Evolutionary conservation across 2,113 vertebrate species (phyloP), one percentile per base, ranked within the genome.

Genomic region (Upupa epops): DNA sequence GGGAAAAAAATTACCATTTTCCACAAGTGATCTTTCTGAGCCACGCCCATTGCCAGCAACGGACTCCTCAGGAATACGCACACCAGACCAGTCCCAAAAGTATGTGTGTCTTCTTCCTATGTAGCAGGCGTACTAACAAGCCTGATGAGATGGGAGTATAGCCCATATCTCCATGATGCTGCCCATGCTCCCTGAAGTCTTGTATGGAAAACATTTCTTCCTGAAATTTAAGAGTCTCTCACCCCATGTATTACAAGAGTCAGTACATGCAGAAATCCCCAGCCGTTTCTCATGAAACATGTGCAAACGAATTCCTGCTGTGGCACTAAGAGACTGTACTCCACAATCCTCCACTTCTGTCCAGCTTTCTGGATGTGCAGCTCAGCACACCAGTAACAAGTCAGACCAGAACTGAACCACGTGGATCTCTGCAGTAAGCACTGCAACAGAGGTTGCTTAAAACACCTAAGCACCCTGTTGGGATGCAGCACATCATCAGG

Each of bases 31-130:
- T 88, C 81, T 58, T 76, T 92, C 76, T 26, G 48, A 92, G 55
- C 87, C 72, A 28, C 52, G 34, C 83, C 96, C 80, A 7, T 94
- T 91, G 96, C 96, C 96, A 95, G 96, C 96, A 96, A 96, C 6
- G 56, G 95, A 91, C 71, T 91, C 55, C 63, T 91, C 69, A 75
- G 73, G 85, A 92, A 68, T 34, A 75, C 83, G 76, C 83, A 87
- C 48, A 83, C 42, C 79, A 60, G 83, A 52, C 60, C 72, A 86
- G 77, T 79, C 90, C 88, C 32, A 12, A 55, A 61, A 70, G 55
- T 63, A 87, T 87, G 81, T 89, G 70, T 52, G 83, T 66, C 83
- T 64, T 75, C 79, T 64, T 95, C 90, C 77, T 83, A 37, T 65
- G 49, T 76, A 2, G 6, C 8, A 56, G 70, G 74, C 1, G 8